These are phyloP conservation scores for Selenia dentaria DNA, from an alignment of 2,888 invertebrate species.

Conservation along the genomic window DNA sequence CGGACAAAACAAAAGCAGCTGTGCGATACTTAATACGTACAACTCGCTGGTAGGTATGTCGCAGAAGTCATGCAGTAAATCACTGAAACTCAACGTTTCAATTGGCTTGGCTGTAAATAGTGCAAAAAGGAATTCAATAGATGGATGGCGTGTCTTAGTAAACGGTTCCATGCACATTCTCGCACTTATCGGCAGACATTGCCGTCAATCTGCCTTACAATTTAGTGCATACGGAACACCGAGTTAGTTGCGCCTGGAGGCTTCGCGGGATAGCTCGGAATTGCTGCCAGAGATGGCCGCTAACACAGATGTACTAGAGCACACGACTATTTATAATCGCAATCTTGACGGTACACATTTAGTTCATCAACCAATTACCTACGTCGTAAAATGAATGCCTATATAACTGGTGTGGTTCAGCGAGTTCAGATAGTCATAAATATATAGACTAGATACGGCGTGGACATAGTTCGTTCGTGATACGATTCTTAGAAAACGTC, in stretches of 20 bases:
- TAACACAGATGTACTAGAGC: conserved; percentile 73
- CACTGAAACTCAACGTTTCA: conserved; percentile 46
- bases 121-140: conserved; percentile 49
- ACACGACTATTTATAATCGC: conserved; percentile 88
- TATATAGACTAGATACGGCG: background rate
- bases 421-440: background rate
- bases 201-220: conserved; percentile 54
- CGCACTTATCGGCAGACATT: conserved; percentile 55
- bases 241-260: conserved; percentile 18
- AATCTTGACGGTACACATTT: conserved; percentile 72
- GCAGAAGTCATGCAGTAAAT: conserved; percentile 16
- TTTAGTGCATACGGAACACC: conserved; percentile 31
- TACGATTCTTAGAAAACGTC: too few species aligned
- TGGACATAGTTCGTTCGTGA: too few species aligned
- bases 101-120: conserved; percentile 52
- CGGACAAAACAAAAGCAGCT: too few species aligned
- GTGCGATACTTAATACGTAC: too few species aligned
- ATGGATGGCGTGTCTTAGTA: conserved; percentile 65
- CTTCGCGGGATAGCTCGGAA: conserved; percentile 9
- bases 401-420: too few species aligned
- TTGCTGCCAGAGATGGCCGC: conserved; percentile 51
- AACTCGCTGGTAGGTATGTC: too few species aligned
- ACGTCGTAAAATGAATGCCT: too few species aligned
- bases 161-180: conserved; percentile 61
- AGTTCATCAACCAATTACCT: background rate